Base-by-base conservation (phyloP, 2,888 invertebrate species). In the Hyalella azteca region DNA sequence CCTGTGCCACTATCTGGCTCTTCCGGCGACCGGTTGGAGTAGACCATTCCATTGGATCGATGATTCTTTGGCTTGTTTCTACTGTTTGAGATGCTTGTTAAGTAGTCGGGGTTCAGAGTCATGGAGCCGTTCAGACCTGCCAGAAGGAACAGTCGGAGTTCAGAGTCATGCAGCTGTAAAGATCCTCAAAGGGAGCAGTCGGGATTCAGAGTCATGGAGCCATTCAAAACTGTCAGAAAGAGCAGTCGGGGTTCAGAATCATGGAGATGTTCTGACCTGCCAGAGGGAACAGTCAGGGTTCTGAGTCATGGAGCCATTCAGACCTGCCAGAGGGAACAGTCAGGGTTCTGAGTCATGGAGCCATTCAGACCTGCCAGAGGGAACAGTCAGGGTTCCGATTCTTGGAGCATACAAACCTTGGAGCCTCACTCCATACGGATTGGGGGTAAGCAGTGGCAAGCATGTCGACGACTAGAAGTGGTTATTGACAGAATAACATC, bases 281-380 rank as follows among this genome's bases (percentile, higher is more conserved):
- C 49, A 78, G 66, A n/a, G n/a, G n/a, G n/a, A n/a, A n/a, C n/a
- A 66, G 78, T 39, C 54, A n/a, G 50, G 78, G 41, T 60, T 78
- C 60, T 39, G 77, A 75, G 81, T 50, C 82, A 80, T 82, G 79
- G 59, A 81, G 77, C 80, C 80, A 45, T 75, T 39, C 32, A 81
- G 40, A 79, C 73, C 75, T 75, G 75, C 29, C 49, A 78, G 66
- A n/a, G n/a, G n/a, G n/a, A n/a, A n/a, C n/a, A n/a, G n/a, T n/a
- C n/a, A n/a, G n/a, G n/a, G n/a, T n/a, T n/a, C n/a, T n/a, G n/a
- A n/a, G n/a, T n/a, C n/a, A n/a, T n/a, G n/a, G n/a, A n/a, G n/a
- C n/a, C n/a, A n/a, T n/a, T n/a, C n/a, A n/a, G n/a, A n/a, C n/a
- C n/a, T n/a, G n/a, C n/a, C n/a, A n/a, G n/a, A n/a, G n/a, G n/a